Percentiles rank a stretch among this genome's conserved stretches.
phyloP scores from a whole-genome alignment of 2,888 invertebrate genomes.

The Pasiphila rectangulata region DNA sequence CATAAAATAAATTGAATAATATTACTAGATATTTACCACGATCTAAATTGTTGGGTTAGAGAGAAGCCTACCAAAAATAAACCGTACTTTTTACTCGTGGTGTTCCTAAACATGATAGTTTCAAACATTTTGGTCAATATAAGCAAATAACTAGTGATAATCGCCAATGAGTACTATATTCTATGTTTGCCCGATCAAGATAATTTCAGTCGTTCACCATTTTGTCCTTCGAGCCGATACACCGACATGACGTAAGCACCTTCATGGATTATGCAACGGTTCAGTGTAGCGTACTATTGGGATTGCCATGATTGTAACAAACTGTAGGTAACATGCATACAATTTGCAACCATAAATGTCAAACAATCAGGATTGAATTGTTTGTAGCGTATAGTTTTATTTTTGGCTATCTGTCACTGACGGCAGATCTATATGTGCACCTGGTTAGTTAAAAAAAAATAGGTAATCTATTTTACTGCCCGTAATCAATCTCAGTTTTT shows the following conservation, averaged over 20 bases:
- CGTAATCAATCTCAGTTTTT: too few relatives aligned
- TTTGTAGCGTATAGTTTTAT: constrained; percentile 4
- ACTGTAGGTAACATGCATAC: constrained; percentile 55
- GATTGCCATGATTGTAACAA: constrained; percentile 53
- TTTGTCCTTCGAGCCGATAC: background rate
- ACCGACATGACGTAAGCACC: constrained; percentile 4
- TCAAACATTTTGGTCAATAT: too few relatives aligned
- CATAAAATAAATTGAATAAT: too few relatives aligned
- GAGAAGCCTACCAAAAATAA: too few relatives aligned
- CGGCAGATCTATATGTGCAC: too few relatives aligned
- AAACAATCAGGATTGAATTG: constrained; percentile 26
- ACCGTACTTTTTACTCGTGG: too few relatives aligned
- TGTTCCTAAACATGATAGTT: too few relatives aligned
- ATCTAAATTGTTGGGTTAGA: too few relatives aligned
- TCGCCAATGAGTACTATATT: background rate
- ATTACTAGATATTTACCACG: too few relatives aligned
- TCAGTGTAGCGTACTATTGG: constrained; percentile 44
- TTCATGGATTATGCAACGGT: constrained; percentile 30
- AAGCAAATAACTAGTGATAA: too few relatives aligned
- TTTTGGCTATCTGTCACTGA: background rate
- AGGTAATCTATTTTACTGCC: too few relatives aligned
- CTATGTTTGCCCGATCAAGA: background rate
- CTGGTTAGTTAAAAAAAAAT: too few relatives aligned
- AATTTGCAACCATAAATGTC: constrained; percentile 61
- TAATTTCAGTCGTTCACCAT: constrained; percentile 1